phyloP scores from a whole-genome alignment of 2,113 vertebrate species.

The Mesocricetus auratus region DNA sequence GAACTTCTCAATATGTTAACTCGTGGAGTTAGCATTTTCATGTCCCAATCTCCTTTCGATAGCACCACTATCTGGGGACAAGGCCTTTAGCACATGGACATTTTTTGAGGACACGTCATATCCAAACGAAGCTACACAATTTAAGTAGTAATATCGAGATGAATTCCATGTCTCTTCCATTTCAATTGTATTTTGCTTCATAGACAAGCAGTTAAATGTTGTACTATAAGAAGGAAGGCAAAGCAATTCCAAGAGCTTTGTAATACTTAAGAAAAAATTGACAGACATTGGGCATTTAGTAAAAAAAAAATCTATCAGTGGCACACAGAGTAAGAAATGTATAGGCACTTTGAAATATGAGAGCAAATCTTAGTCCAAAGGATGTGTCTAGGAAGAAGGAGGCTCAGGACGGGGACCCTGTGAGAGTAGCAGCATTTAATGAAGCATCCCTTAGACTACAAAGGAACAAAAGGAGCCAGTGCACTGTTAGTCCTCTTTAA shows the following conservation, averaged over 20 bases:
- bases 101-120: background rate
- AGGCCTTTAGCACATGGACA: background rate
- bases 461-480: background rate
- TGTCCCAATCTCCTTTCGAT: background rate
- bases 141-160: background rate
- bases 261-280: background rate
- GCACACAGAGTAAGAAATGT: background rate
- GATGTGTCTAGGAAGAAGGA: background rate
- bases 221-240: background rate
- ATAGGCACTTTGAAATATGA: background rate
- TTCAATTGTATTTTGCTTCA: background rate
- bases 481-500: fast-evolving
- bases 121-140: background rate
- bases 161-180: background rate
- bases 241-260: background rate
- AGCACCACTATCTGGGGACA: background rate
- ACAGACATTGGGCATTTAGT: background rate
- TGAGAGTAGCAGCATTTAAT: background rate
- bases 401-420: background rate
- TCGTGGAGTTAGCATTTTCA: background rate
- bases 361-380: background rate
- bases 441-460: background rate
- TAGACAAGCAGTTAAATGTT: background rate
- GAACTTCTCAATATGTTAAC: background rate
- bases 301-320: background rate